Conservation (phyloP, 2,113 vertebrate genomes). For the Aplodontia rufa region DNA sequence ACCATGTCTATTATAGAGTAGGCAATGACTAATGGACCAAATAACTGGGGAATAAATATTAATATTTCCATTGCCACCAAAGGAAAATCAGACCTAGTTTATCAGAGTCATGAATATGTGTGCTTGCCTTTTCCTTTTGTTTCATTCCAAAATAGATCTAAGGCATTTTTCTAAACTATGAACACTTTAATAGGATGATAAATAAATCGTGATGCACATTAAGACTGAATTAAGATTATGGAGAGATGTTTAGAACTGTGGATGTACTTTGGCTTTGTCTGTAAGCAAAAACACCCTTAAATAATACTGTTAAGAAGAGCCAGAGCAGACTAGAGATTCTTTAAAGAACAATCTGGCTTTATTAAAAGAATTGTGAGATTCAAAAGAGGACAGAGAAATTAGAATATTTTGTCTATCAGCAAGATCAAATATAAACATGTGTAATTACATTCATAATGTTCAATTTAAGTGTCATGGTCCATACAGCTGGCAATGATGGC, state of each 20-base stretch:
- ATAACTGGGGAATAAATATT: constrained; percentile 47
- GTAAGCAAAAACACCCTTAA: not conserved
- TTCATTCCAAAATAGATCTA: constrained; percentile 23
- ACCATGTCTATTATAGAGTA: not conserved
- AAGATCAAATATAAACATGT: not conserved
- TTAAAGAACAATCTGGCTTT: constrained; percentile 10
- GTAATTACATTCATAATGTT: not conserved
- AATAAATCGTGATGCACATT: not conserved
- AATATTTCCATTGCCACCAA: constrained; percentile 17
- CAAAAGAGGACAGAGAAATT: constrained; percentile 19
- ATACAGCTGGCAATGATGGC: not conserved
- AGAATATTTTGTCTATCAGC: not conserved
- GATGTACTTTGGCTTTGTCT: not conserved
- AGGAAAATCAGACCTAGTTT: constrained; percentile 19
- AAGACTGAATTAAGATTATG: not conserved
- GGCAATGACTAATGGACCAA: not conserved
- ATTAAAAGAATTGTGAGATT: not conserved
- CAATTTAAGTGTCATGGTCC: constrained; percentile 27
- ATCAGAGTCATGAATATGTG: not conserved
- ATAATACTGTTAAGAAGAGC: not conserved
- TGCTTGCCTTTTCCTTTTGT: constrained; percentile 24
- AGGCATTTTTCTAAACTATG: constrained; percentile 7
- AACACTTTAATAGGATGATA: not conserved
- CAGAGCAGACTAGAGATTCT: not conserved
- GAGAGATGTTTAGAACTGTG: not conserved